Base-by-base conservation (phyloP, 2,113 vertebrate species). In the Geococcyx californianus region DNA sequence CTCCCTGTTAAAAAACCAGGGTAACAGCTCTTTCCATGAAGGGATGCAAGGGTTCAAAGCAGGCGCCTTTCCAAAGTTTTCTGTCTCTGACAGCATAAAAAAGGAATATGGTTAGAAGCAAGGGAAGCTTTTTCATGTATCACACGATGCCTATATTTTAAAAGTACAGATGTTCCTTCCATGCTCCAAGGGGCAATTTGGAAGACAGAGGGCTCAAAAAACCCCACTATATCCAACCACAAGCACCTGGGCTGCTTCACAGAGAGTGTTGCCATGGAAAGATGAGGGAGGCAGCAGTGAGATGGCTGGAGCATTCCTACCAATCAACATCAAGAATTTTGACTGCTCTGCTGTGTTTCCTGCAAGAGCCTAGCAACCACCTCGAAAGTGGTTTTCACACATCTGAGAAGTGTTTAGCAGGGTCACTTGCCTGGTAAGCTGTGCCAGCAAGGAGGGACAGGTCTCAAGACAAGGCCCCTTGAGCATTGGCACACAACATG, bases 191-290 rank as follows among this genome's bases (percentile, higher is more conserved):
- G 92, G 84, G 49, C 3, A 10, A 92, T 95, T 92, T 68, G 33
- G 93, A 96, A 95, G 94, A 90, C 62, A 54, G 84, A 96, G 44
- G 69, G 62, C 83, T 93, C 89, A 88, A 83, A 92, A 94, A 56
- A 76, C 88, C 72, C 38, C 67, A 44, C 52, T 90, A 85, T 19
- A 67, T 83, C 83, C 84, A 95, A 86, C 63, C 54, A 84, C 49
- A n/a, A 52, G 75, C 91, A 96, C 86, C 77, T 95, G 93, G 94
- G 86, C 78, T 96, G 95, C 63, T 89, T 59, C 34, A 75, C 69
- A 81, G 86, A 63, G 60, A 55, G 60, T 69, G 94, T 95, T 95
- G 96, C 95, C 92, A 97, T 94, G 87, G 96, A 91, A 96, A 97
- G 92, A 92, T 59, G 69, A 92, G 77, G 55, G 34, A 95, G 63